Evolutionary conservation across 1,140 invertebrate species (phyloP).

Genomic region (Drosophila eugracilis): DNA sequence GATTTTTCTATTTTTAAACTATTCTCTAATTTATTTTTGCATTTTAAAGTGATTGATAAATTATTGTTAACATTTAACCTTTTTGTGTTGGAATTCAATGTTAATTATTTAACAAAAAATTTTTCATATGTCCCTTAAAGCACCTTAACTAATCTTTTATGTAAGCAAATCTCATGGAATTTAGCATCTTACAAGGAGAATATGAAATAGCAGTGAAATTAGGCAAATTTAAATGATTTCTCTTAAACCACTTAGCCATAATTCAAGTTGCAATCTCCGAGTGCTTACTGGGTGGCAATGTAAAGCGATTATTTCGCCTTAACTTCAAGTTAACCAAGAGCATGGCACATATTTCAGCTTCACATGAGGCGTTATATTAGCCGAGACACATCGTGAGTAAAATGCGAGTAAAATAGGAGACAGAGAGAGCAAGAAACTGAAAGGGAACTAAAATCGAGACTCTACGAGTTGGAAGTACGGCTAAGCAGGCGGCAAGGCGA

Average conservation of each 20-base stretch:
- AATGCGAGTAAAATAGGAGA: constrained; percentile 3
- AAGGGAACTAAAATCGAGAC: constrained; percentile 1
- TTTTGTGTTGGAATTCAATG: no score
- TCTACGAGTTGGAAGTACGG: constrained; percentile 6
- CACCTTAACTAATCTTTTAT: no score
- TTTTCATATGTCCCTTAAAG: no score
- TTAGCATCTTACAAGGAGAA: no score
- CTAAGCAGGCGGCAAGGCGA: constrained; percentile 26
- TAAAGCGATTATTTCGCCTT: constrained; percentile 31
- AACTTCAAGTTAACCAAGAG: constrained; percentile 11
- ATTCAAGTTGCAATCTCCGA: constrained; percentile 7
- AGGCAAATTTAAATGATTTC: no score
- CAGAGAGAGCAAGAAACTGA: no score
- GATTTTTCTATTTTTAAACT: neutral
- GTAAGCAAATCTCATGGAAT: no score
- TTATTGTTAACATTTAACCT: neutral
- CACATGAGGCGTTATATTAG: constrained; percentile 46
- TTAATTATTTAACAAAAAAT: no score
- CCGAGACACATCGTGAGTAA: constrained; percentile 11
- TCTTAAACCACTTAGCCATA: neutral
- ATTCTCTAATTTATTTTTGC: neutral
- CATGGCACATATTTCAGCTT: constrained; percentile 34
- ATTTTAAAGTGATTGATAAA: neutral
- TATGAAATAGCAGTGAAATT: no score
- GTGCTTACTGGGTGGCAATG: constrained; percentile 7